phyloP scores from a whole-genome alignment of 1,140 invertebrate species.

The Scaptomyza graminum region DNA sequence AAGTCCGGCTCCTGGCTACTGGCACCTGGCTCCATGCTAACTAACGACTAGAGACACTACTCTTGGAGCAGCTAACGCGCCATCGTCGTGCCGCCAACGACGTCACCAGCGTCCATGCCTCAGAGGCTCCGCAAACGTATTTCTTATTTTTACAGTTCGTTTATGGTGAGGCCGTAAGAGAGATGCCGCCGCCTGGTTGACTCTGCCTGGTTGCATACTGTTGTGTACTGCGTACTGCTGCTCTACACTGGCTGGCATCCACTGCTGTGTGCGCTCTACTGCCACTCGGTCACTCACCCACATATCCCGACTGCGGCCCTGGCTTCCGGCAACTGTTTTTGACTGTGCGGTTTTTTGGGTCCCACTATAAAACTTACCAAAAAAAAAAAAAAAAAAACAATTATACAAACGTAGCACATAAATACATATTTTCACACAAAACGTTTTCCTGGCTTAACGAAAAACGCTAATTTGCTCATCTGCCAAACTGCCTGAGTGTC shows the following conservation, averaged over 20 bases:
- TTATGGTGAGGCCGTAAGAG: constrained; percentile 57
- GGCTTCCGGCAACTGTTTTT: constrained; percentile 60
- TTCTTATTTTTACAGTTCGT: constrained; percentile 79
- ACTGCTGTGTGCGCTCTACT: constrained; percentile 5
- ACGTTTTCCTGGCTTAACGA: constrained; percentile 25
- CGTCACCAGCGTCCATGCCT: constrained; percentile 33
- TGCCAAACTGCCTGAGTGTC: constrained; percentile 22
- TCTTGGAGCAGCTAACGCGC: constrained; percentile 53
- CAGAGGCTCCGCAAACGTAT: constrained; percentile 66
- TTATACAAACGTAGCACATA: constrained; percentile 20
- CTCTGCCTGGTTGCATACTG: constrained; percentile 43
- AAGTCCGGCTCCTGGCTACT: constrained; percentile 32
- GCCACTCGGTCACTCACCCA: constrained; percentile 29
- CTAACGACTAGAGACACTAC: constrained; percentile 42
- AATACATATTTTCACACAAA: constrained; percentile 35
- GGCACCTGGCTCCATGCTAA: constrained; percentile 16
- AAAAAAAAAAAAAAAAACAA: constrained; percentile 21
- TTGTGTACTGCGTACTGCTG: constrained; percentile 25
- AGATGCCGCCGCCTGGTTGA: constrained; percentile 60
- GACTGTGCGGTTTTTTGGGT: constrained; percentile 41
- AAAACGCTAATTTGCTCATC: constrained; percentile 38
- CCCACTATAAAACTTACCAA: constrained; percentile 32
- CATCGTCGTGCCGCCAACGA: constrained; percentile 36
- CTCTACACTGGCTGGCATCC: constrained; percentile 24
- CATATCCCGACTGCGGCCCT: constrained; percentile 53